phyloP scores from a whole-genome alignment of 2,888 invertebrate genomes.

The Nomada fabriciana region DNA sequence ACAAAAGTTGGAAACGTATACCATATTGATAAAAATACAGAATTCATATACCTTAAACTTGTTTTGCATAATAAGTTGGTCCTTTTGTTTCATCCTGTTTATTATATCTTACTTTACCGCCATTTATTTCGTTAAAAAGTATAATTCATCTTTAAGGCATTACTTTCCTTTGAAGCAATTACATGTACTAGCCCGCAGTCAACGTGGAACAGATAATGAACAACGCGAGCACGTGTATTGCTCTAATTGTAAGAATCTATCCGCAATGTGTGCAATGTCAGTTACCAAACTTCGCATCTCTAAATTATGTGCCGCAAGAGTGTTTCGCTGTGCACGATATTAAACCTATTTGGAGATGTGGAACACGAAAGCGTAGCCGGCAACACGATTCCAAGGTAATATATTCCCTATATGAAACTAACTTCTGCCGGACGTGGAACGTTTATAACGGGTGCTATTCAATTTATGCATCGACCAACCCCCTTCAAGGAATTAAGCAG shows the following conservation, averaged over 20 bases:
- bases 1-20: no score
- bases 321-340: slow-evolving; percentile 39
- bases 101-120: no score
- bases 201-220: slow-evolving; percentile 2
- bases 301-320: slow-evolving; percentile 45
- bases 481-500: slow-evolving; percentile 24
- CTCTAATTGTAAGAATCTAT: slow-evolving; percentile 34
- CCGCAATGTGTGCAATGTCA: slow-evolving; percentile 41
- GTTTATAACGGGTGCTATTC: slow-evolving; percentile 49
- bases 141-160: no score
- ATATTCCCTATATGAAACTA: slow-evolving; percentile 48
- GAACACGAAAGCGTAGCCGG: slow-evolving; percentile 42
- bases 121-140: no score
- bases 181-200: no score
- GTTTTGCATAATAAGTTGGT: no score
- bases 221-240: slow-evolving; percentile 10
- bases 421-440: slow-evolving; percentile 50
- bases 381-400: slow-evolving; percentile 40
- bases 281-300: slow-evolving; percentile 36
- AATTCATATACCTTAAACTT: no score
- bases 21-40: no score
- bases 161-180: no score
- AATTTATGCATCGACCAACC: slow-evolving; percentile 39
- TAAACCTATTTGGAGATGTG: slow-evolving; percentile 48
- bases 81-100: no score